Evolutionary conservation across 2,797 vertebrate genomes (phyloP).

Genomic region (Protosalanx chinensis): DNA sequence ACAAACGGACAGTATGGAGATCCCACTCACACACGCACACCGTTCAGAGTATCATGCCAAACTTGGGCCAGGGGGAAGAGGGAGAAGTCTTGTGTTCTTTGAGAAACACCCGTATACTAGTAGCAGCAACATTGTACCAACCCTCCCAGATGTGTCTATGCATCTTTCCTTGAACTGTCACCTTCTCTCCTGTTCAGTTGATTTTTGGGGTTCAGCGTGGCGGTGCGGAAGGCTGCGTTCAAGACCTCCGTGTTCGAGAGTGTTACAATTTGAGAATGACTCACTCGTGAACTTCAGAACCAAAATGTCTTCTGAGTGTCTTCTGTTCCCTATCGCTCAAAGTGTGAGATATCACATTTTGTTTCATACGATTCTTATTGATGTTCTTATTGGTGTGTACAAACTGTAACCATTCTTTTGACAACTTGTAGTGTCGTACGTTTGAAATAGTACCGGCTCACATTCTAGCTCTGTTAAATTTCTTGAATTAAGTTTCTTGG

Average conservation of each 20-base stretch:
- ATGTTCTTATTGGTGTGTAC: not conserved
- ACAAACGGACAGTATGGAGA: slow-evolving; percentile 15
- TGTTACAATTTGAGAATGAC: slow-evolving; percentile 36
- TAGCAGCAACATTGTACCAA: slow-evolving; percentile 57
- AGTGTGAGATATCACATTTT: not conserved
- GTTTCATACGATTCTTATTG: not conserved
- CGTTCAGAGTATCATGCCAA: not conserved
- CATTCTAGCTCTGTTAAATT: slow-evolving; percentile 11
- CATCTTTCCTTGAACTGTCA: slow-evolving; percentile 31
- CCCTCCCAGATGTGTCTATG: slow-evolving; percentile 45
- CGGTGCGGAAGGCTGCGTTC: slow-evolving; percentile 55
- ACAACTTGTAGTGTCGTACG: not conserved
- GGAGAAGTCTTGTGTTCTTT: slow-evolving; percentile 36
- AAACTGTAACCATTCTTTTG: not conserved
- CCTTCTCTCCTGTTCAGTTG: slow-evolving; percentile 61
- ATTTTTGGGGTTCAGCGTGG: slow-evolving; percentile 59
- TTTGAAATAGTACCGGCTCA: not conserved
- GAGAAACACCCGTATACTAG: slow-evolving; percentile 41
- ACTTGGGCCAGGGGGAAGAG: slow-evolving; percentile 13
- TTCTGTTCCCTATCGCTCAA: not conserved
- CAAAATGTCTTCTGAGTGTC: slow-evolving; percentile 45
- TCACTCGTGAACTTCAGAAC: slow-evolving; percentile 46
- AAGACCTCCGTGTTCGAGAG: slow-evolving; percentile 50
- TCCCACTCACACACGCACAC: slow-evolving; percentile 3
- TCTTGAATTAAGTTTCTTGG: not conserved